Evolutionary conservation across 2,113 vertebrate genomes (phyloP).

Genomic region (Nyctereutes procyonoides): DNA sequence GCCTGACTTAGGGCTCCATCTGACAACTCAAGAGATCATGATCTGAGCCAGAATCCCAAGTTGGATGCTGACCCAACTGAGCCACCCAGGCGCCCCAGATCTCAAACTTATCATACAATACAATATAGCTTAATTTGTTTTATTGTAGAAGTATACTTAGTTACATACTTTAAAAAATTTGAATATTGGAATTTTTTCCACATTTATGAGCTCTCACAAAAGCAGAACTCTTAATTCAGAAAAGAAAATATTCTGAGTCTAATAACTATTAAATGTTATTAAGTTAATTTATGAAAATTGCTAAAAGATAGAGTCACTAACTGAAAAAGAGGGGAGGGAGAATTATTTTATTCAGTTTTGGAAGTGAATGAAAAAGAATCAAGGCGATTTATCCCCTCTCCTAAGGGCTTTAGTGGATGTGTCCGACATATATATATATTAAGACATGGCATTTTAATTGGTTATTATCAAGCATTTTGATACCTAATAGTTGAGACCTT

Average conservation of each 20-base stretch:
- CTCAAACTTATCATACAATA: background rate
- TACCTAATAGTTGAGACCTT: background rate
- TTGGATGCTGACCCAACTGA: background rate
- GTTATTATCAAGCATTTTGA: constrained; percentile 9
- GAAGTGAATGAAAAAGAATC: background rate
- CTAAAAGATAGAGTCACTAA: background rate
- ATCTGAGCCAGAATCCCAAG: background rate
- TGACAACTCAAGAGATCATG: background rate
- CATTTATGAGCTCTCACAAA: background rate
- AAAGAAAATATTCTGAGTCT: constrained; percentile 29
- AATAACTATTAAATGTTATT: constrained; percentile 1
- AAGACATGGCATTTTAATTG: background rate
- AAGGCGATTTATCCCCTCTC: background rate
- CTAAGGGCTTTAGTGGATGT: background rate
- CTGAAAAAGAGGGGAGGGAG: background rate
- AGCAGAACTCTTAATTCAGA: constrained; percentile 36
- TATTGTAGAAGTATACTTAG: constrained; percentile 19
- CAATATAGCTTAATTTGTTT: background rate
- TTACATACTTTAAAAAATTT: background rate
- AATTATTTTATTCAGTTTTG: constrained; percentile 24
- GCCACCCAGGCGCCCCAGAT: background rate
- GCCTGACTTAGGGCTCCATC: background rate
- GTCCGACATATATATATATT: background rate
- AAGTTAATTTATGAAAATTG: constrained; percentile 41
- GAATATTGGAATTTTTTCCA: background rate